Evolutionary conservation across 2,797 vertebrate species (phyloP).

Genomic region (Morus bassanus): DNA sequence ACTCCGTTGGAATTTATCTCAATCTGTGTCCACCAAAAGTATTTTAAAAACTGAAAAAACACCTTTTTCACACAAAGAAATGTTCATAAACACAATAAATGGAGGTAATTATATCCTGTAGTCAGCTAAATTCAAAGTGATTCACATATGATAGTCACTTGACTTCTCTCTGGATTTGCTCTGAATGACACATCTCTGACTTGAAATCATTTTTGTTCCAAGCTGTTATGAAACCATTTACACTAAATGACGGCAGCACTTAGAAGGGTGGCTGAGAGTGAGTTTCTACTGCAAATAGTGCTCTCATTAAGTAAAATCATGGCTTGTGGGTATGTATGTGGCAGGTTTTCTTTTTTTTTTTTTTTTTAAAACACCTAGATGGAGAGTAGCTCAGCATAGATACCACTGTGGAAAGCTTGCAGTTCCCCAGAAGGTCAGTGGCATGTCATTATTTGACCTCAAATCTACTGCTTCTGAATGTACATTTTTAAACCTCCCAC

Average conservation of each 20-base stretch:
- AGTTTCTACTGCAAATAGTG: neutral
- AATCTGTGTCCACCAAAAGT: conserved; percentile 16
- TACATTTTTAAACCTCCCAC: neutral
- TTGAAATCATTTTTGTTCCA: conserved; percentile 40
- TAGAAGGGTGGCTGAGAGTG: conserved; percentile 2
- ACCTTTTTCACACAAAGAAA: conserved; percentile 12
- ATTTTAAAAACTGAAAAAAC: conserved; percentile 25
- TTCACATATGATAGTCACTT: conserved; percentile 61
- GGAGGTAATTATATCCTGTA: conserved; percentile 44
- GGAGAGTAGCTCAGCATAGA: neutral
- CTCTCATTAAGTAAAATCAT: conserved; percentile 12
- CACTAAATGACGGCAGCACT: conserved; percentile 33
- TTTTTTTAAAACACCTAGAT: neutral
- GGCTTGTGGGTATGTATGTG: neutral
- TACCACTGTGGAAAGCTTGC: neutral
- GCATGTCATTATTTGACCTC: neutral
- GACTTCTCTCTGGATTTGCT: conserved; percentile 48
- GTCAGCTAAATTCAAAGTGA: conserved; percentile 54
- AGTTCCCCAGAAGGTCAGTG: neutral
- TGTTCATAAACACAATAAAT: conserved; percentile 46
- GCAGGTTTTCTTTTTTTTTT: neutral
- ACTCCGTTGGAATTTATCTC: conserved; percentile 25
- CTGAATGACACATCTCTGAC: conserved; percentile 60
- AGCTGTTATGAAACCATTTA: conserved; percentile 60
- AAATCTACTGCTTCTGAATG: neutral